Percentiles rank a stretch among this genome's conserved stretches.
Evolutionary conservation across 2,797 vertebrate genomes (phyloP).

Genomic region (Enteromius viviparus): DNA sequence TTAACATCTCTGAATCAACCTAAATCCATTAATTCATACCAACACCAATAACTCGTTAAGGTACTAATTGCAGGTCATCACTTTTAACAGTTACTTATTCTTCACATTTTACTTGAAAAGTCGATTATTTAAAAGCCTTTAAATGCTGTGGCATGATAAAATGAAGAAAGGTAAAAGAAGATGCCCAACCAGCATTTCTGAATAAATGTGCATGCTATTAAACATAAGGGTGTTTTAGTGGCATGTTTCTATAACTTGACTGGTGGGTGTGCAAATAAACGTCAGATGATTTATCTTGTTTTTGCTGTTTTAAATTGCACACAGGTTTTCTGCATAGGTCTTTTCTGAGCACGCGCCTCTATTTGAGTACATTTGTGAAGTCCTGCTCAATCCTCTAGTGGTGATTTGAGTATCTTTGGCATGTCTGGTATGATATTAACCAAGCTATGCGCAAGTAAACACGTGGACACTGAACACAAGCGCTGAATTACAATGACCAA

Average conservation of each 20-base stretch:
- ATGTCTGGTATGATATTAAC: constrained; percentile 72
- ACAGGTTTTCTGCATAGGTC: neutral
- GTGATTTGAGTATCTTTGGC: constrained; percentile 68
- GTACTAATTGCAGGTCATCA: neutral
- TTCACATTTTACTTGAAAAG: neutral
- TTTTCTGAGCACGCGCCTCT: neutral
- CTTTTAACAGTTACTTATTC: neutral
- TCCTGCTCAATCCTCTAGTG: constrained; percentile 49
- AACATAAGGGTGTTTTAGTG: neutral
- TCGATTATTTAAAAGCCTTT: neutral
- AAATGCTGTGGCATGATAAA: neutral
- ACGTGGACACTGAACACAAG: constrained; percentile 73
- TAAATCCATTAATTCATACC: neutral
- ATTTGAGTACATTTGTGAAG: neutral
- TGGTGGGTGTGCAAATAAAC: neutral
- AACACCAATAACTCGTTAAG: neutral
- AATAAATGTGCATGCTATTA: neutral
- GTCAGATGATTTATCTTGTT: neutral
- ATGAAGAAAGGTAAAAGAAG: neutral
- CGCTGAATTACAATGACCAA: constrained; percentile 58
- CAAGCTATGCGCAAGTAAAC: constrained; percentile 71
- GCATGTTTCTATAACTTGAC: neutral
- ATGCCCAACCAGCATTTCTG: neutral
- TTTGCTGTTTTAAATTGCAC: neutral
- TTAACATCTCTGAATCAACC: neutral